A percentile compares a stretch with the other conserved stretches of the same genome.
Evolutionary conservation across 2,113 vertebrate genomes (phyloP).

Genomic region (Romanogobio albipinnatus): DNA sequence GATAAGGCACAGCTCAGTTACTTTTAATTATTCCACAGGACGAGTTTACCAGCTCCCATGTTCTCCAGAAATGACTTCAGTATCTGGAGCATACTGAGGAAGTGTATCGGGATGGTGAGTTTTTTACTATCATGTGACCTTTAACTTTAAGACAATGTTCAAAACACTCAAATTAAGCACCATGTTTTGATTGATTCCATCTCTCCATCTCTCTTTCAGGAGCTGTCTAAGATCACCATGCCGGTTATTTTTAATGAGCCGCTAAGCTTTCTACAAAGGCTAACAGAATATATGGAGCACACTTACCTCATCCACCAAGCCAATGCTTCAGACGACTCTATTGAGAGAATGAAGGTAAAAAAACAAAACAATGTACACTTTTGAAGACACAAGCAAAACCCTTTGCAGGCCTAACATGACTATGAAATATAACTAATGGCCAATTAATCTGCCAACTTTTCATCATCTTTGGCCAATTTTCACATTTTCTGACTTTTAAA

Average conservation of each 20-base stretch:
- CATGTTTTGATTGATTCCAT: not conserved
- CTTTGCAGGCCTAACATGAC: not conserved
- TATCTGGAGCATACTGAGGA: slow-evolving; percentile 98
- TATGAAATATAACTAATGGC: not conserved
- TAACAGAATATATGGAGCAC: slow-evolving; percentile 98
- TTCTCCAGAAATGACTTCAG: slow-evolving; percentile 99
- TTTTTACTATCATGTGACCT: not conserved
- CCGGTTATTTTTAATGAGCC: slow-evolving; percentile 99
- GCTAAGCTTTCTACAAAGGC: slow-evolving; percentile 93
- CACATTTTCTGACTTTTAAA: not conserved
- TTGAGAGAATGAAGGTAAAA: slow-evolving; percentile 93
- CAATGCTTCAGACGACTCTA: slow-evolving; percentile 79
- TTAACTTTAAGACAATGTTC: not conserved
- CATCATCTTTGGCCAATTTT: not conserved
- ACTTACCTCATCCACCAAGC: slow-evolving; percentile 95
- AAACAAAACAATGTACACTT: not conserved
- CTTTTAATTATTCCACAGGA: slow-evolving; percentile 72
- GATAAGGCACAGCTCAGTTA: not conserved
- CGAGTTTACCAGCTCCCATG: slow-evolving; percentile 94
- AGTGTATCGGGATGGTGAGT: slow-evolving; percentile 97
- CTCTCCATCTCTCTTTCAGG: slow-evolving; percentile 71
- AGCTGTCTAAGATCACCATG: slow-evolving; percentile 98
- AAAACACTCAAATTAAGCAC: not conserved
- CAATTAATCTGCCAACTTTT: not conserved
- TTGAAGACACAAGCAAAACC: not conserved